Conservation (phyloP, 2,888 invertebrate species). For the Crossocerus cetratus region DNA sequence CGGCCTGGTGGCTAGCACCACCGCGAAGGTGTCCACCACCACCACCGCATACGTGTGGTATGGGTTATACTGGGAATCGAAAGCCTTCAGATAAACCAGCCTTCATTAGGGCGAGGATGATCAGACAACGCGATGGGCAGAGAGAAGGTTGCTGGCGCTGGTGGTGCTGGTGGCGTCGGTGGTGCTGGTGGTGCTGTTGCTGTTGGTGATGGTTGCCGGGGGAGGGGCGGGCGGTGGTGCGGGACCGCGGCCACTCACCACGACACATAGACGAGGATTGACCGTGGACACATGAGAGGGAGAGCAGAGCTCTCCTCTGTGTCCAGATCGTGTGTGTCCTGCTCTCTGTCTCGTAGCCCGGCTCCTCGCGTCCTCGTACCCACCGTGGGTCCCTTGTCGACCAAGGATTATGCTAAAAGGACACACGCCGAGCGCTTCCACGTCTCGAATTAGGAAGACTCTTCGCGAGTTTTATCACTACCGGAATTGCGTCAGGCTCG, state of each 20-base stretch:
- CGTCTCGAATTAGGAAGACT: conserved; percentile 66
- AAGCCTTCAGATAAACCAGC: conserved; percentile 76
- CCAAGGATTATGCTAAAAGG: conserved; percentile 73
- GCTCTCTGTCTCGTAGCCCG: conserved; percentile 35
- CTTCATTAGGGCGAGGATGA: conserved; percentile 77
- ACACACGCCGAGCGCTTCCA: conserved; percentile 63
- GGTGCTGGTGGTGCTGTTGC: conserved; percentile 42
- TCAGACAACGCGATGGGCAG: conserved; percentile 76
- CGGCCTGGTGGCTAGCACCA: conserved; percentile 71
- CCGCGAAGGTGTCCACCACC: conserved; percentile 75
- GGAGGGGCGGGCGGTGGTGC: conserved; percentile 43
- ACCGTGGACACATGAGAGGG: conserved; percentile 55
- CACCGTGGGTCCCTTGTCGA: conserved; percentile 65
- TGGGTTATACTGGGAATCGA: conserved; percentile 77
- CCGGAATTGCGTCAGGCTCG: conserved; percentile 41
- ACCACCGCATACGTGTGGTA: conserved; percentile 71
- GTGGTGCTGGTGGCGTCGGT: conserved; percentile 22
- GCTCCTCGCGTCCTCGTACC: conserved; percentile 56
- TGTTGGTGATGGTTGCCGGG: conserved; percentile 54
- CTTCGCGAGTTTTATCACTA: conserved; percentile 47
- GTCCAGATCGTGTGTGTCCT: conserved; percentile 58
- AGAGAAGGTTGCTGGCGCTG: conserved; percentile 61
- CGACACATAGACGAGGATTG: conserved; percentile 63
- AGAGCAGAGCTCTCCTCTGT: conserved; percentile 21
- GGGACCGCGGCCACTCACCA: conserved; percentile 45